Evolutionary conservation across 2,888 invertebrate genomes (phyloP), one percentile per base, ranked within the genome.

Genomic region (Amphipyra tragopoginis): DNA sequence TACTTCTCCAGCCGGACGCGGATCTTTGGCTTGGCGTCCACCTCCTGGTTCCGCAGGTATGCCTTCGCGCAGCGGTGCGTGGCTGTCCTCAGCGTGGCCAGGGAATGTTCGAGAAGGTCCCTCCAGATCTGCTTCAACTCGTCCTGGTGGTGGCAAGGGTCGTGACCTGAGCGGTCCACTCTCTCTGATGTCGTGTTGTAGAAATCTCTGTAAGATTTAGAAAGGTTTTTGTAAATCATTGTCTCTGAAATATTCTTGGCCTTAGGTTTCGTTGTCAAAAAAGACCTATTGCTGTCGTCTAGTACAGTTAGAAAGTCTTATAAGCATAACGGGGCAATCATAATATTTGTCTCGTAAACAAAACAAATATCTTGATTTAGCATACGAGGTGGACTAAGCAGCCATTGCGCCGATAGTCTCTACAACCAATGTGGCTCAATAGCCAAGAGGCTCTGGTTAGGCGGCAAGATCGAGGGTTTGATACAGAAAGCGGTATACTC

Each of bases 41-140:
- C 48, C 43, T 56, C 44, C 43, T 57, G 51, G 0, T 48, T 49
- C 39, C 50, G 48, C 9, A 82, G 64, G 48, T 75, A 68, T 36
- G 77, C 70, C 10, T 65, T 54, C 10, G 83, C 50, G 57, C 79
- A 81, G 45, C 58, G 61, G 48, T 49, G 45, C 5, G 78, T 70
- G 3, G 86, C 84, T 0, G 67, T 60, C 9, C 65, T 63, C 29
- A 85, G 70, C 5, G 58, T 58, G 10, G 5, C 15, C 29, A 72
- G 48, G 4, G 85, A 73, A 5, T 55, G 56, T 11, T 82, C 80
- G n/a, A 88, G 77, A 40, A 87, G 80, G 0, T 70, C 58, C 4
- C 70, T 68, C 87, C 88, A 87, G 3, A 80, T 43, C n/a, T 62
- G 56, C 61, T 82, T 79, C 14, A 85, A 55, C 60, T 81, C 78